Base-by-base conservation (phyloP, 1,140 invertebrate genomes). In the Sitophilus oryzae region DNA sequence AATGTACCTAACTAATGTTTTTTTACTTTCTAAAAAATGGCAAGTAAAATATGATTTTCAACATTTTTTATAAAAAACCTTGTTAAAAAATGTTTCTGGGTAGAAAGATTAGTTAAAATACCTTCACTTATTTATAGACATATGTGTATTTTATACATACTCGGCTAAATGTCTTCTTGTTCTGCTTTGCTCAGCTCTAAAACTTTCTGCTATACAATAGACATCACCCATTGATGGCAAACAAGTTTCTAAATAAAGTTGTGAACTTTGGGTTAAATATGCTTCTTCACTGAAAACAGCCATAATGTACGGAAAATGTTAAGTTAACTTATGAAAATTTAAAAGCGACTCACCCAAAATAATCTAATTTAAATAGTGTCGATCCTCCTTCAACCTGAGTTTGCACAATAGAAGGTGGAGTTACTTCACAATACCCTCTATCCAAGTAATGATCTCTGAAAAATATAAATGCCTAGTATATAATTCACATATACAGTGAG, bases 171-270 rank as follows among this genome's bases (percentile, higher is more conserved):
- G 97, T 54, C 97, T 79, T 47, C 97, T 78, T 0, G 97, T 99
- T 55, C 96, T 78, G 19, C 94, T 98, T 71, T 96, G 91, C 71
- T 99, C 97, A 0, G 96, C 96, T 63, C 96, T 79, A 73, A 99
- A 99, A 37, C 93, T 97, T 73, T 98, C 93, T 1, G 95, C 91
- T 60, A 99, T 91, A 72, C 93, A 97, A 71, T 91, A 99, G 21
- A 96, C 94, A 79, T 99, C 95, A 4, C 92, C 96, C 71, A 99
- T 77, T 4, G 93, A 83, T 20, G 96, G 89, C 58, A 98, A 71
- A 66, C 89, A 93, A 0, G 96, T 98, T 78, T 99, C 96, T 64
- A 99, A 77, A 73, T 99, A 99, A n/a, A 99, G 77, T 71, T 99
- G 96, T 6, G 95, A 98, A 67, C 93, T 96, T 75, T 99, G 96